Percentiles rank a stretch among this genome's conserved stretches.
These are phyloP conservation scores for Xyrauchen texanus DNA, from an alignment of 2,113 vertebrate species.

Conservation along the genomic window DNA sequence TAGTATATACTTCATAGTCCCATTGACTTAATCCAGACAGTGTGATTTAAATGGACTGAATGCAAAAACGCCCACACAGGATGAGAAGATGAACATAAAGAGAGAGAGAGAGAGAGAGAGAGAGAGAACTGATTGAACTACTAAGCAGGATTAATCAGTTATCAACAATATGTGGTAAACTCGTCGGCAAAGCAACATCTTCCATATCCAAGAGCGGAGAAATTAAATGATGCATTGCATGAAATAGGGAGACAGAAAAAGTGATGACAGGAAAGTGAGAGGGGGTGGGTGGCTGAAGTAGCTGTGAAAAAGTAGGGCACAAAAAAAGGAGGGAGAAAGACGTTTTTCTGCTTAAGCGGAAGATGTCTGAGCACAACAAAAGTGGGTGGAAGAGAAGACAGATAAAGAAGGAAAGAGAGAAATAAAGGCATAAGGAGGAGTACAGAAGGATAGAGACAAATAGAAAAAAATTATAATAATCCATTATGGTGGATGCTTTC, in stretches of 20 bases:
- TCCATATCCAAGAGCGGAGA: slow-evolving; percentile 12
- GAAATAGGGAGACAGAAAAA: background rate
- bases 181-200: background rate
- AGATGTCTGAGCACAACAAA: background rate
- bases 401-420: slow-evolving; percentile 2
- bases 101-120: slow-evolving; percentile 3
- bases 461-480: too few species aligned
- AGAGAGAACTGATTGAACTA: slow-evolving; percentile 15
- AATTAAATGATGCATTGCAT: slow-evolving; percentile 1
- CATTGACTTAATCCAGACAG: slow-evolving; percentile 29
- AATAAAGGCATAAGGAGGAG: background rate
- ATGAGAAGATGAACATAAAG: slow-evolving; percentile 17
- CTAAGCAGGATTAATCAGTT: slow-evolving; percentile 24
- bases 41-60: slow-evolving; percentile 19
- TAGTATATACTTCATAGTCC: slow-evolving; percentile 15
- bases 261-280: slow-evolving; percentile 15
- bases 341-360: background rate
- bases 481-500: too few species aligned
- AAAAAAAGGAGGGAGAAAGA: background rate
- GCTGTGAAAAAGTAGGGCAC: slow-evolving; percentile 28
- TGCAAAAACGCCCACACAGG: slow-evolving; percentile 32
- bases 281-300: background rate
- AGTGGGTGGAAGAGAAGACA: background rate
- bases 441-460: too few species aligned
- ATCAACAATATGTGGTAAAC: slow-evolving; percentile 27